Percentiles rank a stretch among this genome's conserved stretches.
Evolutionary conservation across 1,140 invertebrate species (phyloP).

Genomic region (Mercenaria mercenaria): DNA sequence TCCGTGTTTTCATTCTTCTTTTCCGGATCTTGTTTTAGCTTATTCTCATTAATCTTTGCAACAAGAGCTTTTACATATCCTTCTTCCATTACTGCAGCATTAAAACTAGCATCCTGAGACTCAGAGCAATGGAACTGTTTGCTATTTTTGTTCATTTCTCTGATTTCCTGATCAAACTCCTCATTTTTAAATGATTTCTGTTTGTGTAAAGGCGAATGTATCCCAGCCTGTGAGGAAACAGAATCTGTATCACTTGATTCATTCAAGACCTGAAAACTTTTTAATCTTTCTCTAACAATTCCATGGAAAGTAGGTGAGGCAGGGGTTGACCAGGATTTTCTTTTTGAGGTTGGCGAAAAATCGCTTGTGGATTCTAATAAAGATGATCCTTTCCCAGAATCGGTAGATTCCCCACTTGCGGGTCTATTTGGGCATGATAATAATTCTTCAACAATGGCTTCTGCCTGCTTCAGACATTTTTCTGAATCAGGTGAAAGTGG

Average conservation of each 20-base stretch:
- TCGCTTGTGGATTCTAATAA: conserved; percentile 63
- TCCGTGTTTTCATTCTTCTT: conserved; percentile 29
- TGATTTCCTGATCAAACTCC: conserved; percentile 46
- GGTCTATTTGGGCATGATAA: conserved; percentile 38
- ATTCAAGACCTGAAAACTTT: conserved; percentile 56
- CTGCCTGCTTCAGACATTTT: conserved; percentile 48
- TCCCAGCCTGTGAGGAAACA: conserved; percentile 5
- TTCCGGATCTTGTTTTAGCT: neutral
- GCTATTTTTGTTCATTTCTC: conserved; percentile 49
- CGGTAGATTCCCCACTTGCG: conserved; percentile 48
- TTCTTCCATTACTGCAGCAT: conserved; percentile 58
- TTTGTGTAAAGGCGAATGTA: conserved; percentile 4
- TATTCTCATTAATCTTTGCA: conserved; percentile 54
- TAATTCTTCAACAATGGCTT: conserved; percentile 59
- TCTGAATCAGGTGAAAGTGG: conserved; percentile 52
- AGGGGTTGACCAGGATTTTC: conserved; percentile 58
- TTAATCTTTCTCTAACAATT: conserved; percentile 56
- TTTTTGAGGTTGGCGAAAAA: conserved; percentile 60
- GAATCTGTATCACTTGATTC: conserved; percentile 53
- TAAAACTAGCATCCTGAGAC: conserved; percentile 57
- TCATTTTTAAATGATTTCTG: conserved; percentile 49
- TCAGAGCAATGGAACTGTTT: conserved; percentile 50
- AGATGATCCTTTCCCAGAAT: conserved; percentile 61
- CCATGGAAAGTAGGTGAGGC: conserved; percentile 63
- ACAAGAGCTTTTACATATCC: conserved; percentile 64